These are phyloP conservation scores for Goniozus legneri DNA, from an alignment of 1,140 invertebrate species.

Conservation along the genomic window DNA sequence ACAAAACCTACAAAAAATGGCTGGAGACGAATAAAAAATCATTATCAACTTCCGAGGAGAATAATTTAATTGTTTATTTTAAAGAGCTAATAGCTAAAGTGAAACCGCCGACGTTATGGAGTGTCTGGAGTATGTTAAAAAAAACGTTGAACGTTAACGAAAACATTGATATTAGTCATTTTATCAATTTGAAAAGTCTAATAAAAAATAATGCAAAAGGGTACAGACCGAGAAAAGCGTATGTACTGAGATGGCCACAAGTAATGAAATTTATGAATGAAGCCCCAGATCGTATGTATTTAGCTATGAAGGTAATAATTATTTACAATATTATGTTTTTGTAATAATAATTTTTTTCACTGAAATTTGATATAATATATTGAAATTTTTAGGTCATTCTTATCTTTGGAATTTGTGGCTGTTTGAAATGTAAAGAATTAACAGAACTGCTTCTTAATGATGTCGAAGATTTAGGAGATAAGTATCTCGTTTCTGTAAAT, in stretches of 20 bases:
- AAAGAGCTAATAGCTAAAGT: background rate
- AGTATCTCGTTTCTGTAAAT: background rate
- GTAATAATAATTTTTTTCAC: too few species aligned
- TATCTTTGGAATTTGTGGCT: too few species aligned
- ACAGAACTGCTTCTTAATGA: too few species aligned
- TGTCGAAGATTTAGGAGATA: background rate
- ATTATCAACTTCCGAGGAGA: background rate
- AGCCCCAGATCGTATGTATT: background rate
- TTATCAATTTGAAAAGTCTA: background rate
- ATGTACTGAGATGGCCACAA: background rate
- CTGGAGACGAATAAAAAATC: background rate
- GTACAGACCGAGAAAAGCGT: constrained; percentile 1
- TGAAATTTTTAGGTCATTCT: too few species aligned
- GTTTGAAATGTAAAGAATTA: too few species aligned
- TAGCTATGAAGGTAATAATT: too few species aligned
- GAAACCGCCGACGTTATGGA: constrained; percentile 3
- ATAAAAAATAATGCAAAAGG: constrained; percentile 1
- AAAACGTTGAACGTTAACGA: background rate
- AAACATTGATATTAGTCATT: background rate
- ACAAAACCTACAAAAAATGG: constrained; percentile 1
- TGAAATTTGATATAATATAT: too few species aligned
- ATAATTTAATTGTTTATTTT: too few species aligned
- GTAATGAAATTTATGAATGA: constrained; percentile 1
- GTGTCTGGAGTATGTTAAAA: constrained; percentile 1
- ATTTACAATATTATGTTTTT: too few species aligned